These are phyloP conservation scores for Henricia sp. DNA, from an alignment of 53 echinoderm and acorn worm species.

Conservation along the genomic window DNA sequence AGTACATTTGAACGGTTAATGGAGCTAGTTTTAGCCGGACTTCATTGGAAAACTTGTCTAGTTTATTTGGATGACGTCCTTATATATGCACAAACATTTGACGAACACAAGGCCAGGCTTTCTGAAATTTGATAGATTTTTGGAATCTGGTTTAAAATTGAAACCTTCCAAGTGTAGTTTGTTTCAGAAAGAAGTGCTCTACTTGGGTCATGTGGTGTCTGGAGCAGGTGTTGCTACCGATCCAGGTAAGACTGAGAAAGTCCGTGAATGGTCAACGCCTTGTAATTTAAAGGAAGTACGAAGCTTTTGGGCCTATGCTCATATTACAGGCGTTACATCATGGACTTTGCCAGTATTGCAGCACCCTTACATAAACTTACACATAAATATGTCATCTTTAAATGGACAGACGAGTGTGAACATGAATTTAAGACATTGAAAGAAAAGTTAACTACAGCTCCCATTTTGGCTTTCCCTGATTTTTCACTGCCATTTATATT, in stretches of 20 bases:
- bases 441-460: not conserved
- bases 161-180: not conserved
- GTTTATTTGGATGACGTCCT: conserved; percentile 15
- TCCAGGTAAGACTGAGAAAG: conserved; percentile 12
- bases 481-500: conserved; percentile 16
- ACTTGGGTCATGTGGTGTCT: conserved; percentile 18
- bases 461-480: not conserved
- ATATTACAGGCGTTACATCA: conserved; percentile 64
- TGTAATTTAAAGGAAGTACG: not conserved
- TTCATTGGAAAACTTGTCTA: too few relatives aligned
- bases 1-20: too few relatives aligned
- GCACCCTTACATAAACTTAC: not conserved
- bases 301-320: conserved; percentile 37
- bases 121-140: not conserved
- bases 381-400: not conserved
- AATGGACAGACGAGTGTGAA: conserved; percentile 41
- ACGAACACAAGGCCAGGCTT: not conserved
- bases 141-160: not conserved
- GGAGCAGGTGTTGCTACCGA: not conserved
- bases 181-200: not conserved
- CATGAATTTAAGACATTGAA: conserved; percentile 32
- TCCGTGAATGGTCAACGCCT: conserved; percentile 4
- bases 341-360: conserved; percentile 56
- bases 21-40: too few relatives aligned
- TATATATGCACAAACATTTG: conserved; percentile 24